Conservation (phyloP, 2,113 vertebrate genomes). For the Proterorhinus semilunaris region DNA sequence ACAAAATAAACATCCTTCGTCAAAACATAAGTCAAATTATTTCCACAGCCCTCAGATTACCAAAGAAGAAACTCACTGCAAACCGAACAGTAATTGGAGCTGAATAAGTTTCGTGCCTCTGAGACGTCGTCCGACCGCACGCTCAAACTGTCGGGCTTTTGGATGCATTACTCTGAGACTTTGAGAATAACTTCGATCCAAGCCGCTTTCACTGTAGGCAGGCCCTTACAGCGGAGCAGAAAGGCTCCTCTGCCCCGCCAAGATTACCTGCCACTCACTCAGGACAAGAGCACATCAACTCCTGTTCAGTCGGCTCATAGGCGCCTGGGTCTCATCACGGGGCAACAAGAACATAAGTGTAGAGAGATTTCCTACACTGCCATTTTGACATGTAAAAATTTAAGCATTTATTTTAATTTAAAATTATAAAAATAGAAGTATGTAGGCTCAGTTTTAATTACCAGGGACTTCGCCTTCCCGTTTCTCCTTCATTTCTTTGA, state of each 20-base stretch:
- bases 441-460: constrained; percentile 29
- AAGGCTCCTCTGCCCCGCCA: constrained; percentile 67
- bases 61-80: constrained; percentile 64
- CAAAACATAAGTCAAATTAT: neutral
- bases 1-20: neutral
- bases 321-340: constrained; percentile 78
- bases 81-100: constrained; percentile 50
- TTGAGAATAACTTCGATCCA: constrained; percentile 30
- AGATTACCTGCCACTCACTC: constrained; percentile 71
- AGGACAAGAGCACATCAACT: constrained; percentile 42
- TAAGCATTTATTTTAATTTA: no score
- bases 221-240: constrained; percentile 75
- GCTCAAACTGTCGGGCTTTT: constrained; percentile 48
- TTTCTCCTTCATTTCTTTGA: constrained; percentile 81
- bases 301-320: constrained; percentile 65
- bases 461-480: constrained; percentile 54
- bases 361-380: neutral
- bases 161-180: constrained; percentile 38
- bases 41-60: constrained; percentile 66
- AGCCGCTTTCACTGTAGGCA: constrained; percentile 57
- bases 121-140: constrained; percentile 29
- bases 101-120: constrained; percentile 36
- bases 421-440: neutral
- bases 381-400: no score
- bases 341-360: constrained; percentile 22